Evolutionary conservation across 1,140 invertebrate species (phyloP), one percentile per base, ranked within the genome.

Genomic region (Triops cancriformis): DNA sequence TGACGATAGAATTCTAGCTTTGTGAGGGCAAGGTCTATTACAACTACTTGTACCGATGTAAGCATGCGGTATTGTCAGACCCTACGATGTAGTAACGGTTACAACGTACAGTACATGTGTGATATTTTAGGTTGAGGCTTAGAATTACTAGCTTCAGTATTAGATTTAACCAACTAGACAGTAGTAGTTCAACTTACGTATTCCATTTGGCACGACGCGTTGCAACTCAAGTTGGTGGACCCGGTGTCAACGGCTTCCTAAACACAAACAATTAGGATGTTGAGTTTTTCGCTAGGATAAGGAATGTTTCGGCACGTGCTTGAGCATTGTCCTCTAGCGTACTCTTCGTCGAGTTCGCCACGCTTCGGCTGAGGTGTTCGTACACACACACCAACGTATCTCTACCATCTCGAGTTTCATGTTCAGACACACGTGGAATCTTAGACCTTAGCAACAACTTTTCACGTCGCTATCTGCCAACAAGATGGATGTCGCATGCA

Each of bases 181-280:
- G 77, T 27, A 26, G 14, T 72, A 64, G 31, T 31, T 12, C 26
- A 11, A 76, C 81, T 82, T 84, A 87, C 87, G 82, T 87, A 85
- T 81, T 86, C 83, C 78, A 89, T 86, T 82, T 87, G 89, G 82
- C 90, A 90, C 73, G 87, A 85, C 9, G 86, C 85, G 14, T 88
- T 89, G 80, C 90, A 91, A 42, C 86, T 87, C 9, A 88, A 86
- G 81, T 90, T 89, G 79, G 87, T 88, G 76, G 87, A 86, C 12
- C 84, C 85, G 78, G 88, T 88, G 79, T 89, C 88, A 79, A 88
- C 89, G 79, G 87, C 87, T 83, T 89, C 89, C 89, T 90, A 87
- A 23, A 88, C 88, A 81, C 79, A 81, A 83, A 82, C 82, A 74
- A 23, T 12, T 23, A 7, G 45, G 28, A 73, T 77, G 12, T 73